These are phyloP conservation scores for Hipposideros larvatus DNA, from an alignment of 2,797 vertebrate genomes.

Conservation along the genomic window DNA sequence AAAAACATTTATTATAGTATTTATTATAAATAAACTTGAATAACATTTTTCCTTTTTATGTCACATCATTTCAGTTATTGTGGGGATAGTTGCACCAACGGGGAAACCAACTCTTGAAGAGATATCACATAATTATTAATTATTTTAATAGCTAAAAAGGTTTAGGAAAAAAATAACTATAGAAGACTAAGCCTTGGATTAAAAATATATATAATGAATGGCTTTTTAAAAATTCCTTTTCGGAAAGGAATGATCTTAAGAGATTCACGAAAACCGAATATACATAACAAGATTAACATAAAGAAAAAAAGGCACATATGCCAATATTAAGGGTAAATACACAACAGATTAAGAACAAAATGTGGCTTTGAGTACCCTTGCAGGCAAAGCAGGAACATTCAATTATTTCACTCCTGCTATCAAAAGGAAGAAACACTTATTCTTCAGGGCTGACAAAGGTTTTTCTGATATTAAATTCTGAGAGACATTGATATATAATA, in stretches of 20 bases:
- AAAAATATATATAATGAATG: neutral
- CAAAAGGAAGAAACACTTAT: neutral
- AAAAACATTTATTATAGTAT: neutral
- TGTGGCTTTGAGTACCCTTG: neutral
- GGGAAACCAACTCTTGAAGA: neutral
- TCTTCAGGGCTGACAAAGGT: neutral
- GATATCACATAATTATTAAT: neutral
- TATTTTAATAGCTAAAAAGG: neutral
- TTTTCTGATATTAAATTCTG: constrained; percentile 43
- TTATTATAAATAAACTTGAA: neutral
- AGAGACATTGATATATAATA: neutral
- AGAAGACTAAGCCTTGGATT: neutral
- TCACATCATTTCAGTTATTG: constrained; percentile 30
- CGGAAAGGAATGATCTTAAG: constrained; percentile 22
- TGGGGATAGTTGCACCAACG: neutral
- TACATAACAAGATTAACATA: neutral
- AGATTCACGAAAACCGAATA: neutral
- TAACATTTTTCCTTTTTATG: neutral
- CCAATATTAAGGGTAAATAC: neutral
- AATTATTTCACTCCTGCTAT: neutral
- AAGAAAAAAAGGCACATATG: neutral
- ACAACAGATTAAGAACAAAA: constrained; percentile 30
- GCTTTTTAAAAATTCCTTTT: neutral
- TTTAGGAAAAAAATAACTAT: neutral
- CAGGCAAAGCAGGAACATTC: neutral